Evolutionary conservation across 2,888 invertebrate species (phyloP).

Genomic region (Dasypolia templi): DNA sequence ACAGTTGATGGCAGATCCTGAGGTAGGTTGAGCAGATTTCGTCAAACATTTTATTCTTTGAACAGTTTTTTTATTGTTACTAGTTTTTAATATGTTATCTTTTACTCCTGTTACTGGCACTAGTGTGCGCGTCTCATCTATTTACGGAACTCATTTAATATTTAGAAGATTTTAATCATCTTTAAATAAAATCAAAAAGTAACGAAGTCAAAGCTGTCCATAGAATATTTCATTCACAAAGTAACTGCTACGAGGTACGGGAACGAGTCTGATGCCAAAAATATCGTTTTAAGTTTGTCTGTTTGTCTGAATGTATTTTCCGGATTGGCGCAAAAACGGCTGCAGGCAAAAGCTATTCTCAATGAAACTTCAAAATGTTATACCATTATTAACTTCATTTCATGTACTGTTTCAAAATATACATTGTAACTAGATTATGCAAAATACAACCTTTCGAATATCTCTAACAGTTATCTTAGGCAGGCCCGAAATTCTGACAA

Average conservation of each 20-base stretch:
- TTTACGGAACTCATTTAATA: not conserved
- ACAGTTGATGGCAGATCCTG: conserved; percentile 90
- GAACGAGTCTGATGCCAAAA: no score
- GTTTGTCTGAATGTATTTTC: no score
- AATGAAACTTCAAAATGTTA: no score
- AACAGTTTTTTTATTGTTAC: not conserved
- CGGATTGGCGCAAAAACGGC: no score
- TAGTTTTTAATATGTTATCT: no score
- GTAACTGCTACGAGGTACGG: no score
- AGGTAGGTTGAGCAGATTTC: conserved; percentile 80
- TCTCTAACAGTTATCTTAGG: conserved; percentile 13
- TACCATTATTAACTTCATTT: not conserved
- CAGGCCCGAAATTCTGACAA: conserved; percentile 25
- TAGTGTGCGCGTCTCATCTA: not conserved
- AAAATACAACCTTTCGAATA: not conserved
- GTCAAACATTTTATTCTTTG: not conserved
- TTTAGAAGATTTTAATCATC: no score
- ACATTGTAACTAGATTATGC: not conserved
- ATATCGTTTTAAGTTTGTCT: no score
- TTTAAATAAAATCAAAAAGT: no score
- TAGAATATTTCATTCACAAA: no score
- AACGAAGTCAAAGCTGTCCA: no score
- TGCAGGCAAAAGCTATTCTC: no score
- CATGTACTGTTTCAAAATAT: not conserved
- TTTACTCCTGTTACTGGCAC: not conserved